Conservation (phyloP, 2,797 vertebrate species). For the Gadopsis bispinosus region DNA sequence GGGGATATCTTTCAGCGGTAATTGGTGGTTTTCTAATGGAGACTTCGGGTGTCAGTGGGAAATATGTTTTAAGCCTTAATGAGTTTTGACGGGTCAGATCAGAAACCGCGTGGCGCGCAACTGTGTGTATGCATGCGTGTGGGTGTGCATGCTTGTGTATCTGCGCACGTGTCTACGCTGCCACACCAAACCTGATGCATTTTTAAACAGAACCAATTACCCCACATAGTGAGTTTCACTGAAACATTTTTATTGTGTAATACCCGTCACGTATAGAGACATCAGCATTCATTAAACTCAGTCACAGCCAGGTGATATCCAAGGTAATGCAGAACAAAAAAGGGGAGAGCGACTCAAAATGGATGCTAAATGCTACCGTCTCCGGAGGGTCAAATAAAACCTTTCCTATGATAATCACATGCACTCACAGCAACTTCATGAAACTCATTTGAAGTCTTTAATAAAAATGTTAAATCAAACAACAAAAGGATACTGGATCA, state of each 20-base stretch:
- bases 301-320: slow-evolving; percentile 75
- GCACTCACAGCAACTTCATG: slow-evolving; percentile 49
- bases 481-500: slow-evolving; percentile 28
- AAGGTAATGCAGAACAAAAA: slow-evolving; percentile 78
- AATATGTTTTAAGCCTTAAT: slow-evolving; percentile 88
- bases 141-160: slow-evolving; percentile 26
- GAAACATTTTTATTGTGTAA: slow-evolving; percentile 88
- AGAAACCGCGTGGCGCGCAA: slow-evolving; percentile 76
- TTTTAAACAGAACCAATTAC: slow-evolving; percentile 88
- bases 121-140: slow-evolving; percentile 40
- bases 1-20: slow-evolving; percentile 84
- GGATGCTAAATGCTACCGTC: slow-evolving; percentile 77
- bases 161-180: slow-evolving; percentile 40
- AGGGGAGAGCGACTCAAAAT: slow-evolving; percentile 65
- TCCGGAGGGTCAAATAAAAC: slow-evolving; percentile 78
- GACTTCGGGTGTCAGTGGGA: slow-evolving; percentile 85
- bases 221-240: slow-evolving; percentile 83
- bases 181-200: slow-evolving; percentile 81
- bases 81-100: slow-evolving; percentile 86
- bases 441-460: slow-evolving; percentile 49
- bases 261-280: slow-evolving; percentile 82
- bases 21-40: slow-evolving; percentile 87
- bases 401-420: slow-evolving; percentile 79
- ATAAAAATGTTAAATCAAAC: slow-evolving; percentile 57
- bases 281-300: slow-evolving; percentile 85